Evolutionary conservation across 1,140 invertebrate species (phyloP), one percentile per base, ranked within the genome.

Genomic region (Drosophila asahinai): DNA sequence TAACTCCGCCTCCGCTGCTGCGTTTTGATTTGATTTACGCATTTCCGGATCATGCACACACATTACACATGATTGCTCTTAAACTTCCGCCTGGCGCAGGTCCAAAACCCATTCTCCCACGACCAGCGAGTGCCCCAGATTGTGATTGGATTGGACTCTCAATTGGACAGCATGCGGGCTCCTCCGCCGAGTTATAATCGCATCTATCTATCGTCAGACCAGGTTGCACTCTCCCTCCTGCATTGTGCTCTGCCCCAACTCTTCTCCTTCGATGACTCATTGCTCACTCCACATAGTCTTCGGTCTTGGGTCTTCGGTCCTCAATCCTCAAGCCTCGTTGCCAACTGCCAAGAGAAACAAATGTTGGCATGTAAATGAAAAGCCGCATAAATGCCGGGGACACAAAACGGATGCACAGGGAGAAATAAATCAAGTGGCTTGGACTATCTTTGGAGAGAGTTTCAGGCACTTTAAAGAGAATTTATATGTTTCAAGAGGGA

Each of bases 311-410:
- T 49, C 19, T 33, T 36, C 43, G 8, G 17, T 48, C 9, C 33
- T 33, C 33, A 51, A 36, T 65, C 48, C 63, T 71, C 63, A 55
- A 68, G 30, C 47, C 52, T 48, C 57, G 54, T 27, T 52, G 48
- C 52, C 68, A 55, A 71, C 74, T 72, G 25, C 51, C 47, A 68
- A 45, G 57, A 43, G 74, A 87, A 81, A 89, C 67, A 89, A 87
- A 89, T 68, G 81, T 78, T 81, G 80, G 67, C 84, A 86, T 87
- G 86, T 84, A 89, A 90, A 90, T 89, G 86, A 76, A 89, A 89
- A 89, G 86, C 84, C 84, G 71, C 84, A 90, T 81, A 89, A 89
- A 89, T 90, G 84, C 78, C 81, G 68, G 64, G 68, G 59, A 61
- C 68, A 65, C 45, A 62, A 70, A 61, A 49, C 61, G 51, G 55